Evolutionary conservation across 2,797 vertebrate genomes (phyloP).

Genomic region (Megaceryle alcyon): DNA sequence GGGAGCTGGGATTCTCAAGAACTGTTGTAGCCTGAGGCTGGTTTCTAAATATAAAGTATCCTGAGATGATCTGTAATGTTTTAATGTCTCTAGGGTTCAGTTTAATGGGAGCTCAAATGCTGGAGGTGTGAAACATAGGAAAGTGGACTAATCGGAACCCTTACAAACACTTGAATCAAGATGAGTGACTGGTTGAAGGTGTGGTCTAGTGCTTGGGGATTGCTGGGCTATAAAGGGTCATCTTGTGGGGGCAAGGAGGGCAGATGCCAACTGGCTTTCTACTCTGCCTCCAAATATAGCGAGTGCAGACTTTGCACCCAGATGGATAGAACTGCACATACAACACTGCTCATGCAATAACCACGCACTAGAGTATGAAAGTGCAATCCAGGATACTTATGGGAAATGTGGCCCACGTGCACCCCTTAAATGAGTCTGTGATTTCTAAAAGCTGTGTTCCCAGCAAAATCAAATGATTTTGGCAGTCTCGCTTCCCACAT

Average conservation of each 20-base stretch:
- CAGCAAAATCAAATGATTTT: background rate
- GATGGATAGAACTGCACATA: background rate
- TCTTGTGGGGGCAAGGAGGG: background rate
- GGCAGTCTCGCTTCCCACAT: background rate
- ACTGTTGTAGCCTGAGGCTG: constrained; percentile 26
- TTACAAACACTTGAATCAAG: constrained; percentile 33
- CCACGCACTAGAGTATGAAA: background rate
- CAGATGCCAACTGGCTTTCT: constrained; percentile 15
- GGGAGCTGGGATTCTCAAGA: constrained; percentile 10
- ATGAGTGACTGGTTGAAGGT: constrained; percentile 37
- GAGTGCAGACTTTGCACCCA: constrained; percentile 11
- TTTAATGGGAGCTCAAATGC: constrained; percentile 26
- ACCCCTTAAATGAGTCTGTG: background rate
- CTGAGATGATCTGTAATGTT: constrained; percentile 53
- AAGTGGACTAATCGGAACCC: constrained; percentile 17
- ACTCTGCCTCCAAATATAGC: constrained; percentile 44
- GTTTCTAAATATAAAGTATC: constrained; percentile 66
- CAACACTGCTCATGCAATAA: background rate
- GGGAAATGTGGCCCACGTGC: background rate
- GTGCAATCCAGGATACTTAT: background rate
- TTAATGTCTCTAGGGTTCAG: background rate
- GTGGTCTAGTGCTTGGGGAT: background rate
- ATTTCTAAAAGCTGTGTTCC: background rate
- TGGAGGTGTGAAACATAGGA: constrained; percentile 8
- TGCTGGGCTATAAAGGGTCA: constrained; percentile 31